Evolutionary conservation across 1,140 invertebrate species (phyloP), one percentile per base, ranked within the genome.

Genomic region (Nebria ingens): DNA sequence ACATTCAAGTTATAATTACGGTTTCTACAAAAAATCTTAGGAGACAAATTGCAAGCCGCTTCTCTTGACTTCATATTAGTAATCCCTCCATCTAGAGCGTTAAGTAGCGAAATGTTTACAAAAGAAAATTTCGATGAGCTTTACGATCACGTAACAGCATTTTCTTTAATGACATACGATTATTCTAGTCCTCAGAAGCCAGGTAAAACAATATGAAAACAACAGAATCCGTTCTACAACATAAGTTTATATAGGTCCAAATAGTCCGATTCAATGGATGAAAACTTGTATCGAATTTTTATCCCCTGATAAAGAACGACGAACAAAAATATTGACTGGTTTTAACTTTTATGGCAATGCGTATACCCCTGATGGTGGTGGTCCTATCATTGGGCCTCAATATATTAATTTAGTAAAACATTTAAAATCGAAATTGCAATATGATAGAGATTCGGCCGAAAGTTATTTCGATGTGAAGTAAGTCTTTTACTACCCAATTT

Each of bases 121-220:
- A 76, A 82, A 57, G 73, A 85, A 56, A 81, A 93, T 60, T 91
- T 93, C 72, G 81, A 89, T 62, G 76, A 78, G 40, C 75, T 97
- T 12, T 81, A 84, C 61, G 78, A 84, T 21, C 74, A 85, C 70
- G 78, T 97, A 1, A 84, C 86, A 65, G 85, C 81, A 52, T 93
- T 97, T 68, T 94, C 91, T 38, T 75, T 97, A 1, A 95, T 96
- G 92, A 96, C 92, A 0, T 97, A 97, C 71, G 94, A 97, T 70
- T 97, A 84, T 71, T 94, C 92, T 20, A 89, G 72, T 72, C 74
- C 86, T 11, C 82, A 89, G 67, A 80, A 82, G 63, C 89, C 89
- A 58, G 89, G 89, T 78, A 66, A 61, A 40, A 9, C n/a, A 34
- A 6, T 57, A 12, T 55, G 11, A 20, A 29, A 60, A 51, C 11